Base-by-base conservation (phyloP, 2,888 invertebrate genomes). In the Nymphalis urticae region DNA sequence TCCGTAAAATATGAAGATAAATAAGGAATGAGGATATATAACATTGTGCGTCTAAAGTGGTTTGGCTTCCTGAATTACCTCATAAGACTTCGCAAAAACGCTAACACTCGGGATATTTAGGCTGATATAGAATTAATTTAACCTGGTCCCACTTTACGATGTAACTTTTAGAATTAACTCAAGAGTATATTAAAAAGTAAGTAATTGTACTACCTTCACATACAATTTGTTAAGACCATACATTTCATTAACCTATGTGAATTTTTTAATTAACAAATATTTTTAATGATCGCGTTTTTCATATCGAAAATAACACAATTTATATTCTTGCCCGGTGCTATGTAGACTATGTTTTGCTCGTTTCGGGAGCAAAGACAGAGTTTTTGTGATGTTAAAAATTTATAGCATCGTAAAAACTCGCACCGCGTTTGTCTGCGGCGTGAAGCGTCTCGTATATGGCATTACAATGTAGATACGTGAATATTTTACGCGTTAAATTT, bases 301-400 rank as follows among this genome's bases (percentile, higher is more conserved):
- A 54, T 27, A 47, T 48, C 48, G 47, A 48, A 62, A 32, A 36
- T 48, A 47, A n/a, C 17, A 27, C 36, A 64, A 56, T 64, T 66
- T 66, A 61, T 66, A 53, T 61, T 53, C 66, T 64, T 64, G 56
- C 48, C 64, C 54, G 47, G 54, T 60, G 36, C 53, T 61, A 60
- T 36, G 59, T 21, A 61, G n/a, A 62, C 48, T 21, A 69, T 64
- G 56, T 65, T 65, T 54, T 36, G 61, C 61, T 64, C 62, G 53
- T 59, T 82, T 76, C 75, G 79, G 76, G 76, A 83, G 77, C 80
- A 81, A 83, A 83, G 84, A 82, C 81, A 81, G 79, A 81, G 82
- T 86, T 88, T 88, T 89, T 87, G 83, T 79, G 82, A 85, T 84
- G 85, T 89, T 88, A 89, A 90, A 90, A 89, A 89, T 91, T 90